Evolutionary conservation across 2,113 vertebrate genomes (phyloP).

Genomic region (Promerops cafer): DNA sequence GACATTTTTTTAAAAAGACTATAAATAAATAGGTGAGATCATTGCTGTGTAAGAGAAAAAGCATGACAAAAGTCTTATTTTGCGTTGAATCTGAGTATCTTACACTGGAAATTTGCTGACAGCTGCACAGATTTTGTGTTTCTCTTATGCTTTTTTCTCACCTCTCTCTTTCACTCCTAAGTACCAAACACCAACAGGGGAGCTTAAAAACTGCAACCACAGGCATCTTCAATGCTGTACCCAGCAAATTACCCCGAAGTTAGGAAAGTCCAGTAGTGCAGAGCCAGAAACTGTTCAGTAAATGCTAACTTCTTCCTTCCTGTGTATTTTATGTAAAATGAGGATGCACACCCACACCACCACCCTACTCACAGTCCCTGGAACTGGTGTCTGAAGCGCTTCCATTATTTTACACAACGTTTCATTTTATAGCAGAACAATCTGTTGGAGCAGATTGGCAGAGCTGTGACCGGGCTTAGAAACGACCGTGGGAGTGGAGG

Average conservation of each 20-base stretch:
- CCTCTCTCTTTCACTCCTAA: background rate
- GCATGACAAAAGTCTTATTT: background rate
- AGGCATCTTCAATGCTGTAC: background rate
- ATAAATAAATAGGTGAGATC: background rate
- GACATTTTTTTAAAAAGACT: background rate
- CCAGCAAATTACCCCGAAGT: background rate
- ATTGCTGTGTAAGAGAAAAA: background rate
- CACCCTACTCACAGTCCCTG: background rate
- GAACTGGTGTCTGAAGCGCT: background rate
- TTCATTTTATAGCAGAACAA: background rate
- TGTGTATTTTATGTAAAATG: background rate
- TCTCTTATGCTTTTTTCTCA: background rate
- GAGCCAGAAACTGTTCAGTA: background rate
- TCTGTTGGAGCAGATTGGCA: slow-evolving; percentile 5
- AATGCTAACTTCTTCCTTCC: background rate
- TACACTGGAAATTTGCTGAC: background rate
- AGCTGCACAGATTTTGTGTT: background rate
- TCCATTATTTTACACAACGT: rapidly evolving
- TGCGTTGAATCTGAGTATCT: background rate
- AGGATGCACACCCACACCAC: background rate
- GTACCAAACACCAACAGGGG: background rate
- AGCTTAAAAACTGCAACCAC: background rate
- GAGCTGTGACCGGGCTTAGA: background rate
- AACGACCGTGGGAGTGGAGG: background rate
- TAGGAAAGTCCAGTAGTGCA: background rate